Evolutionary conservation across 2,113 vertebrate genomes (phyloP), one percentile per base, ranked within the genome.

Genomic region (Ornithorhynchus anatinus): DNA sequence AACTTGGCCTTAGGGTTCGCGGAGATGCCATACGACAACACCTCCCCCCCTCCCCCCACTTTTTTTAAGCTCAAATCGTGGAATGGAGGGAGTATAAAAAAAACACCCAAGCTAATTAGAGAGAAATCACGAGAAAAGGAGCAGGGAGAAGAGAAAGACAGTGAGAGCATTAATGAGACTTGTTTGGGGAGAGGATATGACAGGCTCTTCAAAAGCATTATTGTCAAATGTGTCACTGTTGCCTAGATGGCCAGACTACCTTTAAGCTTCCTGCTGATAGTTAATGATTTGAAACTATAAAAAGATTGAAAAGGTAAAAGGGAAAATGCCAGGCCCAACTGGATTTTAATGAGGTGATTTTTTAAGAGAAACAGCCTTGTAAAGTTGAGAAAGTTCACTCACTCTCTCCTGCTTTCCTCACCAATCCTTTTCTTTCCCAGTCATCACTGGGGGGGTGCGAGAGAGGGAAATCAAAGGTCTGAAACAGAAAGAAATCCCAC

Each of bases 141-240:
- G 79, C 88, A 85, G 75, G 82, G 85, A 91, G 84, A 84, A 91
- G 84, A 91, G 86, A 88, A 87, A 94, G 90, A 92, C 86, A 88
- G 90, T 92, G 82, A 91, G 89, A 90, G 85, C 91, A 90, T 92
- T 94, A 94, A 94, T 94, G 93, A 95, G 91, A 90, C 89, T 92
- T 92, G 91, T 94, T 93, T 92, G 89, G 91, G 85, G 89, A 94
- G 90, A 89, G 86, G 85, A 78, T 92, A 89, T 93, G 93, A 93
- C 92, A 93, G 88, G 87, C 86, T 90, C 91, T 93, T 95, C 92
- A 94, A 93, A 95, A 91, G 91, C 89, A 92, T 94, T 92, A 93
- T 93, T 94, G 92, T 93, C 88, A 92, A 92, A 92, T 91, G 91
- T 92, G 92, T 92, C 93, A 94, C 91, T 80, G 78, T 92, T 90